Conservation (phyloP, 1,140 invertebrate species). For the Schlechtendalia chinensis region DNA sequence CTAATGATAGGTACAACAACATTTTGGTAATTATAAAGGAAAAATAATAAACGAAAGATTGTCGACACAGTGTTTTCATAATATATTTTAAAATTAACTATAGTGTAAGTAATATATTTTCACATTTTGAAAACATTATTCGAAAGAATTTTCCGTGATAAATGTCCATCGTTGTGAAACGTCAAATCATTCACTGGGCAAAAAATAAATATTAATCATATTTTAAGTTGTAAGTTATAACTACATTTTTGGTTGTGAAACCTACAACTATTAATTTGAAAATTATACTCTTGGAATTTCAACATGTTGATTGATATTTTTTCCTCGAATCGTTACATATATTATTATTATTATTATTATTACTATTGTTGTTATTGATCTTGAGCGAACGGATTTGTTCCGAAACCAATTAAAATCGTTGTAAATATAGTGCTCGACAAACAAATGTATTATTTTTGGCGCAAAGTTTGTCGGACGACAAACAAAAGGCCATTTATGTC, state of each 20-base stretch:
- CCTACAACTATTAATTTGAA: not conserved
- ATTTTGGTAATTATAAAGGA: no score
- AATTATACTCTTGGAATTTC: not conserved
- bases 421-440: not conserved
- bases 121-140: no score
- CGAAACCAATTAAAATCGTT: constrained; percentile 37
- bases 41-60: no score
- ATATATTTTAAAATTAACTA: no score
- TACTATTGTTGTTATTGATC: not conserved
- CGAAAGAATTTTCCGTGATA: not conserved
- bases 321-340: not conserved
- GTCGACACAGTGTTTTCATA: no score
- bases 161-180: not conserved
- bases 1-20: no score
- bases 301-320: not conserved
- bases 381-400: not conserved
- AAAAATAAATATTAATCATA: not conserved
- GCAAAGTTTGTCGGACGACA: constrained; percentile 33
- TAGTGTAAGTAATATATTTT: no score
- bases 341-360: no score
- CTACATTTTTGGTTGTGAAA: not conserved
- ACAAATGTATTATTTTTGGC: constrained; percentile 47
- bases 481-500: constrained; percentile 45
- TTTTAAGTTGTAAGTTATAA: not conserved
- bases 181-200: not conserved